Base-by-base conservation (phyloP, 2,113 vertebrate genomes). In the Thunnus maccoyii region DNA sequence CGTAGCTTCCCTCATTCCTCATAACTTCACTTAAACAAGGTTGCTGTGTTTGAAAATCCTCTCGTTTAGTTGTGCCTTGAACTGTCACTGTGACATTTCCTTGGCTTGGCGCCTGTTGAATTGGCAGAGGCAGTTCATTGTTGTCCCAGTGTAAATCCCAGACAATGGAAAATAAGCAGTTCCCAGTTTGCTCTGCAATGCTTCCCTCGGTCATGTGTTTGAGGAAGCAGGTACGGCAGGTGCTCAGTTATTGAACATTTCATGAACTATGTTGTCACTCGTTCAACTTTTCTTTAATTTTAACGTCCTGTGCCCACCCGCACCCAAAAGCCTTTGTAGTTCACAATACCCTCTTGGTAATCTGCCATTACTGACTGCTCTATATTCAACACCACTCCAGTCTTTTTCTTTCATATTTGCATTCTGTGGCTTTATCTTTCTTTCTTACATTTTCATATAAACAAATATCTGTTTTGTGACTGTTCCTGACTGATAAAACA, bases 101-200 rank as follows among this genome's bases (percentile, higher is more conserved):
- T 67, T 80, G 88, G 77, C 86, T 66, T 9, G 30, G 36, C 8
- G 64, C 62, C n/a, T 65, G 67, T 73, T 61, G 68, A 73, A 66
- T 46, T 78, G 69, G 75, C 78, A 72, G 36, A 73, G 2, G 22
- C 41, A 51, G 54, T 57, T 61, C 63, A 55, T 66, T 68, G 58
- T 71, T 85, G 74, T 67, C n/a, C 47, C 4, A 56, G 44, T 66
- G 57, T 71, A 85, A 89, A 89, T 51, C 54, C 63, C 56, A 5
- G 71, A 85, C 78, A 81, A 85, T 87, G 67, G 64, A 65, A 87
- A 83, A 81, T 76, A 76, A 73, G 71, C 79, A 48, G 78, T 78
- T 61, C 36, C 64, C 60, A 72, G 56, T 82, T 82, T 75, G 74
- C 67, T 69, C 25, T 56, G 61, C 65, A 57, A 20, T 18, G 6